These are phyloP conservation scores for Molossus alvarezi DNA, from an alignment of 2,797 vertebrate species.

Conservation along the genomic window DNA sequence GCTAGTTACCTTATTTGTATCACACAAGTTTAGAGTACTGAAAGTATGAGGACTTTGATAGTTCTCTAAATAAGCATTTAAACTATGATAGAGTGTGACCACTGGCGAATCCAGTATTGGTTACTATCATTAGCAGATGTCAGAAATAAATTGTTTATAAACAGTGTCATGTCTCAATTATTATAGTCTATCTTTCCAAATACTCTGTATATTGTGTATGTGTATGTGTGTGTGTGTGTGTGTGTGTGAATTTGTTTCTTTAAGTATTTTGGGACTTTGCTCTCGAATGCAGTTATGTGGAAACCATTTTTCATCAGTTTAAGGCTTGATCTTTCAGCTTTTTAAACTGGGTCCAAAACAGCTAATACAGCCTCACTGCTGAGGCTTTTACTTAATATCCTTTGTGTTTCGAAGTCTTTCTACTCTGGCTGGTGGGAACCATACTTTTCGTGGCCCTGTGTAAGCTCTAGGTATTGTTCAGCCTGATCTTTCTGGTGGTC, in stretches of 20 bases:
- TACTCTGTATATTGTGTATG: not conserved
- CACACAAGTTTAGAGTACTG: not conserved
- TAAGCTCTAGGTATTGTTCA: constrained; percentile 43
- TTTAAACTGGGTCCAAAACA: constrained; percentile 23
- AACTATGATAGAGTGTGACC: not conserved
- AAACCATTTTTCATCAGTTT: constrained; percentile 55
- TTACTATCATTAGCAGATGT: constrained; percentile 9
- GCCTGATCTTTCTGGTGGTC: not conserved
- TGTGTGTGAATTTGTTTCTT: constrained; percentile 34
- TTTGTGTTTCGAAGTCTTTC: constrained; percentile 25
- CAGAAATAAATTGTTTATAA: constrained; percentile 34
- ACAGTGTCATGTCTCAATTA: not conserved
- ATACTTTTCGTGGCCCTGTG: not conserved
- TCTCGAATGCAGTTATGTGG: constrained; percentile 21
- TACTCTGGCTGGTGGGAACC: constrained; percentile 1
- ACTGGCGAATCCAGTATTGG: not conserved
- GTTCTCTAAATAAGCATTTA: constrained; percentile 1
- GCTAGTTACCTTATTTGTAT: not conserved
- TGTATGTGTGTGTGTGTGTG: not conserved
- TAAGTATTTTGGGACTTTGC: constrained; percentile 5
- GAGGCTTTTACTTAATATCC: constrained; percentile 39
- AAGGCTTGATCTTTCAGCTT: constrained; percentile 58
- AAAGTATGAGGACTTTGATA: not conserved
- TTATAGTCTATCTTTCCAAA: constrained; percentile 47
- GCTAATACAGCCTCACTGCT: not conserved